Conservation (phyloP, 2,113 vertebrate species). For the rabbit (Oryctolagus cuniculus) region mOryCun1.1 NC_091444.1:34515001-34515500, state of each 20-base stretch:
- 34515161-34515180: not conserved
- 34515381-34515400: not conserved
- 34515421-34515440: not conserved
- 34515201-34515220: not conserved
- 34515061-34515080: not conserved
- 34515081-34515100: not conserved
- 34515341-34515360: not conserved
- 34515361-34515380: not conserved
- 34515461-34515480: rapidly evolving
- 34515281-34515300: not conserved
- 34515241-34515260: not conserved
- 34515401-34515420: not conserved
- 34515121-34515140: not conserved
- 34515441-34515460: rapidly evolving
- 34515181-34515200: not conserved
- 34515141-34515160: not conserved
- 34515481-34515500: rapidly evolving
- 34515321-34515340: not conserved
- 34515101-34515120: not conserved
- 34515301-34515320: slow-evolving; percentile 14
- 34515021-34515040: not conserved
- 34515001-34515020: not conserved
- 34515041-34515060: not conserved
- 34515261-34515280: not conserved
- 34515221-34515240: not conserved